Evolutionary conservation across 2,113 vertebrate species (phyloP), one percentile per base, ranked within the genome.

Genomic region (Pseudorasbora parva): DNA sequence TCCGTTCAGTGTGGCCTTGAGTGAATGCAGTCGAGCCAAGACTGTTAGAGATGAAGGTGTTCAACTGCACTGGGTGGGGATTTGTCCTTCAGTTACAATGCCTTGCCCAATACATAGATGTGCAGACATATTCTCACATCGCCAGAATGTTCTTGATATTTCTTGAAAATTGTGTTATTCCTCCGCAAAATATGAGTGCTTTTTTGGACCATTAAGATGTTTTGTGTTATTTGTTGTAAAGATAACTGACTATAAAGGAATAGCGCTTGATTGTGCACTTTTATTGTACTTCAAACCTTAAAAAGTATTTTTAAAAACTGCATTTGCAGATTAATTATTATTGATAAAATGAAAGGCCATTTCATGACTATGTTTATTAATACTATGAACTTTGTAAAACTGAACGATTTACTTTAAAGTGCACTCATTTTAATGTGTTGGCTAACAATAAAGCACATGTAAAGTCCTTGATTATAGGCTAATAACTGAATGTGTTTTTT

Each of bases 1-100:
- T 82, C 10, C 72, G 80, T 85, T 88, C 81, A 69, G 33, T 74
- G 82, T 64, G 89, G 4, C 91, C 90, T 89, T 90, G 88, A 27
- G 14, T 51, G 51, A 49, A 23, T 72, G 2, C 49, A 79, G 66
- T 4, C 19, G 7, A 60, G 17, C 30, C 5, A 15, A 66, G 57
- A 62, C 43, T 72, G 11, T 69, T 33, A 10, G 15, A 37, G 9
- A n/a, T 59, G 54, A 64, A 62, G n/a, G 77, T 30, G 76, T 78
- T 47, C 25, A 23, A 1, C 23, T 17, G 71, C n/a, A 74, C 23
- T 51, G 3, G 23, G 7, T 78, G 59, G 12, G 6, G 11, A 30
- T 56, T 57, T 76, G 5, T 77, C 33, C 41, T 43, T 43, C 25
- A 41, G 75, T 14, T 25, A 60, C 25, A 3, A 27, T 27, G 21